Conservation (phyloP, 2,113 vertebrate species). For the Dasypus novemcinctus region DNA sequence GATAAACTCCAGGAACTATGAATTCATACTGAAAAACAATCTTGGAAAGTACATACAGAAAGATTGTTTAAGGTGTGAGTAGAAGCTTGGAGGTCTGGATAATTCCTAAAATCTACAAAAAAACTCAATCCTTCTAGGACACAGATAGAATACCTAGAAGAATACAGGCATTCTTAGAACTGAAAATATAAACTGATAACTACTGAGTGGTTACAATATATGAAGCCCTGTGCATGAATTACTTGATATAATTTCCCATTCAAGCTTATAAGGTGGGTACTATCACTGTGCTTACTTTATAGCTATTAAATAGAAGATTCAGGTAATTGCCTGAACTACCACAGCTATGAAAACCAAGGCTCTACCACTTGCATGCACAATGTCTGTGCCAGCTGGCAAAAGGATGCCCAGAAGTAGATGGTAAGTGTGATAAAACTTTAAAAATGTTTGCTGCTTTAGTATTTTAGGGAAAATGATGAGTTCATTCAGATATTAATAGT, state of each 20-base stretch:
- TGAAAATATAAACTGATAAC: neutral
- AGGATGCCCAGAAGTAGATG: neutral
- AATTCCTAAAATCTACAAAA: neutral
- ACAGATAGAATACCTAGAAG: neutral
- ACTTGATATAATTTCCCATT: neutral
- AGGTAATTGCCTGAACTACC: neutral
- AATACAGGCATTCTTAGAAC: neutral
- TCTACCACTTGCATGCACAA: fast-evolving
- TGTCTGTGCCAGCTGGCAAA: neutral
- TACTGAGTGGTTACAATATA: neutral
- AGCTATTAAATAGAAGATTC: neutral
- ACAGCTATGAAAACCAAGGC: neutral
- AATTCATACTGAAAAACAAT: neutral
- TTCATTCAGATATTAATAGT: neutral
- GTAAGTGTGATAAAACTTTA: neutral
- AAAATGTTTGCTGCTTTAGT: neutral
- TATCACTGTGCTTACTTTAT: neutral
- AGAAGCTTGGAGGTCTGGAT: neutral
- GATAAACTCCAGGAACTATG: neutral
- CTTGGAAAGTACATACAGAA: neutral
- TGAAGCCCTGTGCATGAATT: neutral
- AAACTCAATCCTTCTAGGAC: neutral
- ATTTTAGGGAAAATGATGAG: neutral
- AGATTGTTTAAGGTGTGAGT: neutral
- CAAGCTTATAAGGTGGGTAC: neutral